Evolutionary conservation across 1,140 invertebrate genomes (phyloP).

Genomic region (Brachionus plicatilis): DNA sequence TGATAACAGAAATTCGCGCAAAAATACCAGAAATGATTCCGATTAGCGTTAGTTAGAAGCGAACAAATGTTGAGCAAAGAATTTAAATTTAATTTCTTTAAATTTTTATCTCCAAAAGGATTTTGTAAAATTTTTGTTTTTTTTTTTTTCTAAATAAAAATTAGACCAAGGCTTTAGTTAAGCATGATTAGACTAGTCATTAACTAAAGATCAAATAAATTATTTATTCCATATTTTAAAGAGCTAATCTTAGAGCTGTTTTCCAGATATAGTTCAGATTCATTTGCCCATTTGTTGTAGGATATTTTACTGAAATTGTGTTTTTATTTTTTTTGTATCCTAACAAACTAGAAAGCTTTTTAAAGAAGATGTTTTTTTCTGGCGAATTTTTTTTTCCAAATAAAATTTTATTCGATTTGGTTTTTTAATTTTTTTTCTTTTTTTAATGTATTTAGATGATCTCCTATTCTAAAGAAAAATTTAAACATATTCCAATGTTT

Average conservation of each 20-base stretch:
- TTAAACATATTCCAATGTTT: too few species aligned
- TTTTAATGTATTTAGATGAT: not conserved
- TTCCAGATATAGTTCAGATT: not conserved
- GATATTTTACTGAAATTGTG: not conserved
- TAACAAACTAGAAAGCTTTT: not conserved
- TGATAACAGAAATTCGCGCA: not conserved
- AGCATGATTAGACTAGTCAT: not conserved
- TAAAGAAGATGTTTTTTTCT: not conserved
- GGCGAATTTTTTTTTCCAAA: not conserved
- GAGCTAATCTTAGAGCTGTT: not conserved
- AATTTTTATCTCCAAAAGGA: not conserved
- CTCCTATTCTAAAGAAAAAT: too few species aligned
- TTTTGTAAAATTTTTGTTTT: not conserved
- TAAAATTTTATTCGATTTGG: not conserved
- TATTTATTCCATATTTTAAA: not conserved
- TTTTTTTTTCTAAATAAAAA: not conserved
- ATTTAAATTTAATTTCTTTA: not conserved
- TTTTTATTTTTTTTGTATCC: not conserved
- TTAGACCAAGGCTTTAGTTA: not conserved
- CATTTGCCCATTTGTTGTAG: not conserved
- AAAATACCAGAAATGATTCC: not conserved
- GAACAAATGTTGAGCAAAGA: not conserved
- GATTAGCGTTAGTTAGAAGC: not conserved
- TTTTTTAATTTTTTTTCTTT: not conserved
- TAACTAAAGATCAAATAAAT: not conserved